These are phyloP conservation scores for Bucorvus abyssinicus DNA, from an alignment of 2,797 vertebrate genomes.

Conservation along the genomic window DNA sequence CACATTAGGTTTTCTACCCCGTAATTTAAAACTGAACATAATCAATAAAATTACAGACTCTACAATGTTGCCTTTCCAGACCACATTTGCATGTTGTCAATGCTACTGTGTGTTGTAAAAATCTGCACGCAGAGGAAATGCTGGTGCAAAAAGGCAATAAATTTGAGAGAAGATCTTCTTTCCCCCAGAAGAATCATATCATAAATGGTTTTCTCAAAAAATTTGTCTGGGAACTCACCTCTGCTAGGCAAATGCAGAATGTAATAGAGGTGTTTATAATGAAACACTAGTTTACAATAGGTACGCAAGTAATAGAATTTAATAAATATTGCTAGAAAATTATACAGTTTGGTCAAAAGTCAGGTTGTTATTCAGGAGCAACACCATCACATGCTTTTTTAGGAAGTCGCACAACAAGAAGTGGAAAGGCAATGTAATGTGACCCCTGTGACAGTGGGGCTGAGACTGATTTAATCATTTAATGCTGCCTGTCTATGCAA, in stretches of 20 bases:
- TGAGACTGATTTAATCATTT: not conserved
- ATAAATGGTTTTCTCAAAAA: not conserved
- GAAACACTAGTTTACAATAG: not conserved
- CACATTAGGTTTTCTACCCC: not conserved
- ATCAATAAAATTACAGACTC: conserved; percentile 30
- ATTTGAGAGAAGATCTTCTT: not conserved
- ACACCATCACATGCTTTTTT: not conserved
- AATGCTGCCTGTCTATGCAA: not conserved
- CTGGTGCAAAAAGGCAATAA: not conserved
- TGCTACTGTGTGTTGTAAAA: not conserved
- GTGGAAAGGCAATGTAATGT: not conserved
- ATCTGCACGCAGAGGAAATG: not conserved
- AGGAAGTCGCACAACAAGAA: not conserved
- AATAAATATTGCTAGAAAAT: not conserved
- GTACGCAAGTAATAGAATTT: not conserved
- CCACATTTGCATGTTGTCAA: not conserved
- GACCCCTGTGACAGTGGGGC: not conserved
- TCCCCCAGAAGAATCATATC: not conserved
- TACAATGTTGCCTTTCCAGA: not conserved
- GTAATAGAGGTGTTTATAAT: not conserved
- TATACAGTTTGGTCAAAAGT: not conserved
- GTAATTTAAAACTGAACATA: conserved; percentile 32
- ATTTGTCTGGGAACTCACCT: not conserved
- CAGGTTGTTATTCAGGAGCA: not conserved
- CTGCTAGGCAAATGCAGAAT: not conserved